Base-by-base conservation (phyloP, 2,888 invertebrate genomes). In the Germaria angustata region DNA sequence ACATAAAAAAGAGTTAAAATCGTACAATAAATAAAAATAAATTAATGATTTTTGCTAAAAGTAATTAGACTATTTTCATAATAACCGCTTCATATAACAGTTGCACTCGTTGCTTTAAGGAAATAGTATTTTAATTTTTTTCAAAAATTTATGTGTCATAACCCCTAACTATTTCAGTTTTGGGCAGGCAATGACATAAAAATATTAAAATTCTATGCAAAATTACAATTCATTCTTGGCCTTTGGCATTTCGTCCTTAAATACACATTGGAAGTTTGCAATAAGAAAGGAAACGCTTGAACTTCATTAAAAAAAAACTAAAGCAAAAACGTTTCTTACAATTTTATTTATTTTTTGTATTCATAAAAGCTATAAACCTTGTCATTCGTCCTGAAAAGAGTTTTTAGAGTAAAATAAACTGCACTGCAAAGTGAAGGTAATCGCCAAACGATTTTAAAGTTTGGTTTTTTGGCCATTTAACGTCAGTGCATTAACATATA, bases 181-280 rank as follows among this genome's bases (percentile, higher is more conserved):
- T n/a, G 44, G 69, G n/a, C 65, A n/a, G 2, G 13, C 9, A 39
- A 28, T 32, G 34, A 49, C n/a, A 15, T 5, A 36, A 6, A 68
- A 53, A 68, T 53, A 68, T 53, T 24, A 39, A 39, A 68, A 28
- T 71, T 15, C 4, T 71, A 15, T 57, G 22, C 15, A 46, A 55
- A 46, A 36, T 24, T 69, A 6, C 17, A 55, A 57, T 24, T 71
- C 15, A 44, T 46, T 32, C 13, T 2, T 24, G 15, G 20, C 46
- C 24, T 34, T 22, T 41, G 24, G 20, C 15, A 34, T 71, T 69
- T 22, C n/a, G 41, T 44, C 28, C 55, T 20, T 55, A 15, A 53
- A 51, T 0, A 20, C 13, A 22, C 2, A 49, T 11, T 2, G 7
- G 8, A 24, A 41, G 24, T 41, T 61, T 20, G 46, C 46, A 32